Base-by-base conservation (phyloP, 2,113 vertebrate genomes). In the Varanus komodoensis region DNA sequence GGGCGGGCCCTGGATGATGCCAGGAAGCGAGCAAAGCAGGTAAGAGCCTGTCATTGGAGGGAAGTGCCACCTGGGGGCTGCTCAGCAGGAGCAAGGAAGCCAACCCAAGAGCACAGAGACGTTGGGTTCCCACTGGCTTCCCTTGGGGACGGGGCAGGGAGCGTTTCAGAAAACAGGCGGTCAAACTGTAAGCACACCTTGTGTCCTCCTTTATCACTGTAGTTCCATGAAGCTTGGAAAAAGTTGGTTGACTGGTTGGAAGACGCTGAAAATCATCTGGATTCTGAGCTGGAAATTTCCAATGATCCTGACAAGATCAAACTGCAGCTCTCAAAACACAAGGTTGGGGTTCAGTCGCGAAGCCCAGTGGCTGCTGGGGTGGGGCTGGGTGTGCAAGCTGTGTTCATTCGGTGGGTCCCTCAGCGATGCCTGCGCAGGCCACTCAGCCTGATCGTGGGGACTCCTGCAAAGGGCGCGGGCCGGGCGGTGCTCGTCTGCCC, bases 301-400 rank as follows among this genome's bases (percentile, higher is more conserved):
- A 99, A 99, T 0, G 99, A 99, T 94, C 99, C 99, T 0, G 99
- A 99, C 97, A 99, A 99, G 97, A 99, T 99, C 96, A 99, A 99
- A 96, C 95, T 99, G 5, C 99, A 99, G 78, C 98, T 99, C 86
- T 96, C 98, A 88, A 99, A 99, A 91, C 99, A 99, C 96, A 99
- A 99, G 98, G 99, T 99, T 61, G 27, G 74, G 71, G 15, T 27
- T 32, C 32, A 34, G 21, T n/a, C 17, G 7, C 9, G 1, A 1
- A 48, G 27, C 0, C 4, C 8, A 6, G 11, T 34, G 38, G 14
- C n/a, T 2, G 11, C 32, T 44, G 44, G 25, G n/a, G 23, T 83
- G 27, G 61, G 27, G n/a, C n/a, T 14, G 29, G 32, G 48, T 21
- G 38, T 44, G 38, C 38, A 44, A 44, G 38, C 38, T 44, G 38